These are phyloP conservation scores for Leucozona laternaria DNA, from an alignment of 2,888 invertebrate species.

Conservation along the genomic window DNA sequence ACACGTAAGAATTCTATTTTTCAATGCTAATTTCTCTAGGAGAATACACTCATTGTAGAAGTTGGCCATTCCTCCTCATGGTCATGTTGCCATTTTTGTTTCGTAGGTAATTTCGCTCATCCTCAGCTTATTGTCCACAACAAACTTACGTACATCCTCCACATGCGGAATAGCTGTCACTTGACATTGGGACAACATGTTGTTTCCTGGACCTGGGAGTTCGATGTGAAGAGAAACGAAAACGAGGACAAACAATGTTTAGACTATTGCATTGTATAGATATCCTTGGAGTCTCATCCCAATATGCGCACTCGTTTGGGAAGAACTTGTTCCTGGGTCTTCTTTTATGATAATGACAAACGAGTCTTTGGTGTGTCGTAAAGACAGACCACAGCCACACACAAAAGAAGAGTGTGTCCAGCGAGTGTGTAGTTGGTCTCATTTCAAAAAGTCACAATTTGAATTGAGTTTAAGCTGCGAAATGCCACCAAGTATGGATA, in stretches of 20 bases:
- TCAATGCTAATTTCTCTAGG: constrained; percentile 68
- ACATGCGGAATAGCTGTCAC: constrained; percentile 55
- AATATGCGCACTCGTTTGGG: constrained; percentile 8
- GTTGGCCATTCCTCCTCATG: constrained; percentile 57
- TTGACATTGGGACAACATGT: constrained; percentile 62
- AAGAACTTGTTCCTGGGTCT: constrained; percentile 44
- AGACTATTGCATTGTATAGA: background rate
- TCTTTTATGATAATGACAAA: constrained; percentile 64
- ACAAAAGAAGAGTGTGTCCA: constrained; percentile 54
- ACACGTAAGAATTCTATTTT: constrained; percentile 55
- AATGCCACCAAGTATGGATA: constrained; percentile 60
- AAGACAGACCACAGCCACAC: background rate
- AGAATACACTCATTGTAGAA: constrained; percentile 42
- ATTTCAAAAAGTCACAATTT: constrained; percentile 67
- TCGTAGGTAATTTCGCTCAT: constrained; percentile 59
- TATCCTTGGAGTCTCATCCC: constrained; percentile 36
- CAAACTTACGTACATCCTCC: constrained; percentile 17
- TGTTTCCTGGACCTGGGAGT: constrained; percentile 35
- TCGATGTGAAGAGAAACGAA: constrained; percentile 17
- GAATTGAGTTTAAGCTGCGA: constrained; percentile 73
- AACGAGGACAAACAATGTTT: constrained; percentile 7
- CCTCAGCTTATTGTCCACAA: constrained; percentile 58
- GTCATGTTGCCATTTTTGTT: constrained; percentile 71
- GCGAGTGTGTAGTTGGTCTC: constrained; percentile 49
- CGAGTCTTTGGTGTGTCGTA: constrained; percentile 50